phyloP scores from a whole-genome alignment of 2,888 invertebrate genomes.

The Spatulosminthurus flaviceps region DNA sequence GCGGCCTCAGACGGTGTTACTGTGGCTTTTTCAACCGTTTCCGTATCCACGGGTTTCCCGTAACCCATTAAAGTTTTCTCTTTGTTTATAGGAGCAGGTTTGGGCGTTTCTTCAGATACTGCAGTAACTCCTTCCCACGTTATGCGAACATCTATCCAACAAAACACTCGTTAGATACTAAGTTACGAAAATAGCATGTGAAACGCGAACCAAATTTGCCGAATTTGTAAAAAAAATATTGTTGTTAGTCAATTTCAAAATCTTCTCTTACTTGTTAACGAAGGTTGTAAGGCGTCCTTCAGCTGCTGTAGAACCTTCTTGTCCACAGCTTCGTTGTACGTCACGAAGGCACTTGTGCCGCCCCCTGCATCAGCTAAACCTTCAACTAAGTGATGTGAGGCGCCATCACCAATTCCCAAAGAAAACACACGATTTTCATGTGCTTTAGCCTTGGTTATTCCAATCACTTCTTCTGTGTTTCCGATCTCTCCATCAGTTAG shows the following conservation, averaged over 20 bases:
- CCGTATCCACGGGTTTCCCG: conserved; percentile 56
- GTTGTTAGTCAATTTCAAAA: not conserved
- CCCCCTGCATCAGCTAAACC: conserved; percentile 66
- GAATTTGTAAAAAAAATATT: too few species aligned
- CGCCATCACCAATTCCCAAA: conserved; percentile 66
- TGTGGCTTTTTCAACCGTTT: conserved; percentile 6
- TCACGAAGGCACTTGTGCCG: conserved; percentile 65
- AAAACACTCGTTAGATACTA: too few species aligned
- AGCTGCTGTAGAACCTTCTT: conserved; percentile 64
- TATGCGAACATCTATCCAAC: not conserved
- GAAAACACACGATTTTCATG: conserved; percentile 64
- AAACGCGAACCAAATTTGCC: too few species aligned
- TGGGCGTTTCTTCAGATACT: not conserved
- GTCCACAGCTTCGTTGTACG: conserved; percentile 63
- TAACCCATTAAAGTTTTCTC: conserved; percentile 62
- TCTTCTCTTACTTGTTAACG: conserved; percentile 53
- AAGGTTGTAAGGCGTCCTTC: conserved; percentile 63
- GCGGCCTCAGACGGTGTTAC: not conserved
- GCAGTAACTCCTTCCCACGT: conserved; percentile 22
- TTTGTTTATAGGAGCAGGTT: conserved; percentile 47
- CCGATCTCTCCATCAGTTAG: conserved; percentile 66
- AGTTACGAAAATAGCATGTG: too few species aligned
- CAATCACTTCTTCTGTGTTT: conserved; percentile 65
- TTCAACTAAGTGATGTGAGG: conserved; percentile 65
- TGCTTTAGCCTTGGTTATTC: conserved; percentile 63